A percentile compares a stretch with the other conserved stretches of the same genome.
These are phyloP conservation scores for Nannospalax galili DNA, from an alignment of 2,113 vertebrate genomes.

Conservation along the genomic window DNA sequence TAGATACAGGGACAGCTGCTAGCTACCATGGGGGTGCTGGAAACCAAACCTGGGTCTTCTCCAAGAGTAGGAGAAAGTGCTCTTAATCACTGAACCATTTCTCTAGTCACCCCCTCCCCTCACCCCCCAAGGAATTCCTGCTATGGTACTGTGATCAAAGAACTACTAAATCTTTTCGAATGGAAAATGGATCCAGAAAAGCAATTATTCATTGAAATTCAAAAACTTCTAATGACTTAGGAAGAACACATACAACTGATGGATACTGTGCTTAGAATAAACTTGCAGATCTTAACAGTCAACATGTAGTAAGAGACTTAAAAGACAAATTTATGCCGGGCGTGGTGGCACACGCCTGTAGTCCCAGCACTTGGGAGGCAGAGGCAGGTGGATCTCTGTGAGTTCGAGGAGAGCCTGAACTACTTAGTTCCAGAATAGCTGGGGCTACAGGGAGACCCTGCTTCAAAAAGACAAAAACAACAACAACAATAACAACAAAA, in stretches of 20 bases:
- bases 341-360: neutral
- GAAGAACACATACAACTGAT: neutral
- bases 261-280: neutral
- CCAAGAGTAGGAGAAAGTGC: too few species aligned
- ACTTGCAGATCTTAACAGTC: neutral
- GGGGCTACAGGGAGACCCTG: neutral
- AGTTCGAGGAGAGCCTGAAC: neutral
- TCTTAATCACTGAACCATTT: too few species aligned
- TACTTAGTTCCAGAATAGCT: neutral
- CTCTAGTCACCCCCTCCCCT: too few species aligned
- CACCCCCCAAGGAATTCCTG: neutral
- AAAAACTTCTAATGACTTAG: neutral
- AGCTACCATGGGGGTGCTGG: too few species aligned
- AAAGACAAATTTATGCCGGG: neutral
- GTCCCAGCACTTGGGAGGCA: neutral
- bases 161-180: slow-evolving; percentile 21
- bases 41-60: too few species aligned
- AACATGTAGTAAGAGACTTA: too few species aligned
- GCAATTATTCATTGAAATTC: neutral
- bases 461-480: neutral
- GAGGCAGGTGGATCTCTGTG: neutral
- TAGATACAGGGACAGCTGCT: too few species aligned
- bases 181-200: neutral
- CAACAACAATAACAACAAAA: too few species aligned
- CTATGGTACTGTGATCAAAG: neutral